Evolutionary conservation across 2,888 invertebrate genomes (phyloP).

Genomic region (Desoria tigrina): DNA sequence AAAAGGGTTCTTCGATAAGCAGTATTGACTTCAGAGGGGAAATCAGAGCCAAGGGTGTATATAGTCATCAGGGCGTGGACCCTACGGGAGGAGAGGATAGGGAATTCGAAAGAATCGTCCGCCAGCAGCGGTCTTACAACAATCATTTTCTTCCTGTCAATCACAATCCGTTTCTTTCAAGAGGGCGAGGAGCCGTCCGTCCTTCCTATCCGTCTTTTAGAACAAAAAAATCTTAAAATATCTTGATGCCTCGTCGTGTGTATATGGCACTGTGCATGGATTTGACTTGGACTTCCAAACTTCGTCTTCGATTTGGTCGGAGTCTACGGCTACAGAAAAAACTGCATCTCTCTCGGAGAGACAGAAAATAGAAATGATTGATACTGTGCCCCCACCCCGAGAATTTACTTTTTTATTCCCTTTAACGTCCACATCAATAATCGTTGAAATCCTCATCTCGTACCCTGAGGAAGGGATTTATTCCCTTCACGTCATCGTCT

Average conservation of each 20-base stretch:
- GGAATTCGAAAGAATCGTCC: slow-evolving; percentile 13
- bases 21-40: not conserved
- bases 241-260: not conserved
- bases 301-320: not conserved
- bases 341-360: not conserved
- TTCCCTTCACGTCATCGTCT: too few species aligned
- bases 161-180: slow-evolving; percentile 33
- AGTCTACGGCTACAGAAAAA: not conserved
- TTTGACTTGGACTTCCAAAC: too few species aligned
- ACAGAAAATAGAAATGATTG: slow-evolving; percentile 38
- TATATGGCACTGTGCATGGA: not conserved
- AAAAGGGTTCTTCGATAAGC: not conserved
- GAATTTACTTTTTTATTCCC: slow-evolving; percentile 29
- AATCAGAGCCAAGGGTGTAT: slow-evolving; percentile 17
- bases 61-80: slow-evolving; percentile 38
- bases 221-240: slow-evolving; percentile 11
- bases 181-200: slow-evolving; percentile 37
- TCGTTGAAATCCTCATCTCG: slow-evolving; percentile 25
- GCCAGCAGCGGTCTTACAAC: slow-evolving; percentile 37
- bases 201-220: not conserved
- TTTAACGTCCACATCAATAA: slow-evolving; percentile 38
- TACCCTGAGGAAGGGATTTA: not conserved
- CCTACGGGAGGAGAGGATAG: slow-evolving; percentile 14
- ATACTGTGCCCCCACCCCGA: slow-evolving; percentile 36
- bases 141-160: slow-evolving; percentile 39